Percentiles rank a stretch among this genome's conserved stretches.
Conservation (phyloP, 2,888 invertebrate species). For the Melieria omissa region DNA sequence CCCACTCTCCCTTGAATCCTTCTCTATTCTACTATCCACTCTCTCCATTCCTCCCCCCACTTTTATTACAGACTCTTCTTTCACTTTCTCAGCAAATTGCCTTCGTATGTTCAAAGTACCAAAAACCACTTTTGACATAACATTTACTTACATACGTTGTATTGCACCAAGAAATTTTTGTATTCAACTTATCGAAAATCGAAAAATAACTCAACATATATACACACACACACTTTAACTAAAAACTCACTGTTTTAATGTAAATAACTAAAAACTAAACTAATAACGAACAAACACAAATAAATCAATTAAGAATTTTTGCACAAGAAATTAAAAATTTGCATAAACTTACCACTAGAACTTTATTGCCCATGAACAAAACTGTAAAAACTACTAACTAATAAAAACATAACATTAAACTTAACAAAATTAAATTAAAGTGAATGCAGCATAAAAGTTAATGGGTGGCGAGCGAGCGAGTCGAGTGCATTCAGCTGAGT, state of each 20-base stretch:
- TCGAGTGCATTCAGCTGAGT: not conserved
- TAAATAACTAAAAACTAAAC: slow-evolving; percentile 10
- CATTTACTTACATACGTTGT: slow-evolving; percentile 7
- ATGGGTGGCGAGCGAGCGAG: not conserved
- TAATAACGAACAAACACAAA: slow-evolving; percentile 3
- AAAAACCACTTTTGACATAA: not conserved
- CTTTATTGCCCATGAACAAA: not conserved
- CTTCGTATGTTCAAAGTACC: too few species aligned
- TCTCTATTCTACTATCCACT: too few species aligned
- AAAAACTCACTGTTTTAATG: slow-evolving; percentile 17
- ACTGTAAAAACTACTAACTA: not conserved
- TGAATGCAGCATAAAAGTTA: not conserved
- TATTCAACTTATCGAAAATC: not conserved
- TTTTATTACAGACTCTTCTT: too few species aligned
- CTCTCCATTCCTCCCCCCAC: too few species aligned
- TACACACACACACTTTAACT: not conserved
- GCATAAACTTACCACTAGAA: not conserved
- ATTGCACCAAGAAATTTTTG: slow-evolving; percentile 21
- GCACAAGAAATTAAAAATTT: slow-evolving; percentile 22
- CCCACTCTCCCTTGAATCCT: too few species aligned
- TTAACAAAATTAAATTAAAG: not conserved
- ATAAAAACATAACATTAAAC: not conserved
- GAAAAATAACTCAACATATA: not conserved
- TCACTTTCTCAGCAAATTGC: too few species aligned
- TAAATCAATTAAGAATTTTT: slow-evolving; percentile 13